These are phyloP conservation scores for Chascanopsetta lugubris DNA, from an alignment of 2,113 vertebrate species.

Conservation along the genomic window DNA sequence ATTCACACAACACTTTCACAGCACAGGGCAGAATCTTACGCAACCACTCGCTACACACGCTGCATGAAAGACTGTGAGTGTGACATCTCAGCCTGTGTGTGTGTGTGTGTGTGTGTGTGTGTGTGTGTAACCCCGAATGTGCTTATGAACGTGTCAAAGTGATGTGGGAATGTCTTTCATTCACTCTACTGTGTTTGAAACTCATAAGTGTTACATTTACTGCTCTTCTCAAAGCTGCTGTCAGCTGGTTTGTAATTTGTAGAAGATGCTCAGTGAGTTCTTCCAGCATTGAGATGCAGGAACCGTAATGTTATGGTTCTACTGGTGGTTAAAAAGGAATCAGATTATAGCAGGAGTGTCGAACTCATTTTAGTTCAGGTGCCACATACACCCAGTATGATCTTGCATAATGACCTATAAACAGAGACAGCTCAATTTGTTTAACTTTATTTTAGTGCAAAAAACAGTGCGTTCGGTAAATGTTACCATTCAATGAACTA, in stretches of 20 bases:
- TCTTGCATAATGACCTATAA: too few relatives aligned
- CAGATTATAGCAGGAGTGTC: background rate
- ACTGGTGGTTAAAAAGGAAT: background rate
- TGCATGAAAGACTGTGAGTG: constrained; percentile 21
- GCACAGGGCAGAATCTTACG: background rate
- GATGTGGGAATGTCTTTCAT: constrained; percentile 10
- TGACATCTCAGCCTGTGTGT: background rate
- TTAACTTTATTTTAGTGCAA: too few relatives aligned
- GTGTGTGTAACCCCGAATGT: constrained; percentile 25
- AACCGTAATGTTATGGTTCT: background rate
- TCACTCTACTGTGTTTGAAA: constrained; percentile 24
- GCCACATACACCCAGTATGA: background rate
- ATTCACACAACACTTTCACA: background rate
- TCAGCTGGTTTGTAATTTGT: background rate
- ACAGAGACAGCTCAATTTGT: too few relatives aligned
- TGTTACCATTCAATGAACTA: too few relatives aligned
- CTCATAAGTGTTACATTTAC: constrained; percentile 28
- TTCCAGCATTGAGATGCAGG: background rate
- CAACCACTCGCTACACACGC: background rate
- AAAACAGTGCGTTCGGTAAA: too few relatives aligned
- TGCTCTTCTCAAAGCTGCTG: constrained; percentile 3
- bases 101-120: constrained; percentile 6
- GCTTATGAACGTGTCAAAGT: constrained; percentile 25
- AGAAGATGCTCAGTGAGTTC: background rate
- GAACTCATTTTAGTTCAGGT: too few relatives aligned